These are phyloP conservation scores for Falco concolor DNA, from an alignment of 2,797 vertebrate genomes.

Conservation along the genomic window DNA sequence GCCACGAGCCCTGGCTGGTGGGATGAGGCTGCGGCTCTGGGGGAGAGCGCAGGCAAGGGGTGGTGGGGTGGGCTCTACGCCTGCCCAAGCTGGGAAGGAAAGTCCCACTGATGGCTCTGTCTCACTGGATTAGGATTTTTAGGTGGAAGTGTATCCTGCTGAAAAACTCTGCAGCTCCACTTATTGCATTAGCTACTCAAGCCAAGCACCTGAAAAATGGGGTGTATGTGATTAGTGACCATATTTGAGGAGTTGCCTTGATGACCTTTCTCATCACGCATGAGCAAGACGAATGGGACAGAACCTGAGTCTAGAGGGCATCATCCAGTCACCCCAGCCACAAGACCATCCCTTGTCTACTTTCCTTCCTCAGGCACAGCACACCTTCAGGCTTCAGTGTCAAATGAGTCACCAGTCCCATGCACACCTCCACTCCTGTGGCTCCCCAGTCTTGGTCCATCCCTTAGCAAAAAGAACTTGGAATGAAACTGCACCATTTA, in stretches of 20 bases:
- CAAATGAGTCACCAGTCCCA: background rate
- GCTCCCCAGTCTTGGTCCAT: background rate
- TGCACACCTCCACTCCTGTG: background rate
- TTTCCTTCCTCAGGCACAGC: background rate
- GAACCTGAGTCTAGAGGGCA: background rate
- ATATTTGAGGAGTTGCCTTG: background rate
- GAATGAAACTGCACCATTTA: background rate
- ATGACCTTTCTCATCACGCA: background rate
- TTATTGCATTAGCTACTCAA: background rate
- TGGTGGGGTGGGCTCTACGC: background rate
- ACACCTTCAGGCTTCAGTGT: background rate
- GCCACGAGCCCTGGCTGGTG: background rate
- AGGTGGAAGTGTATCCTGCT: background rate
- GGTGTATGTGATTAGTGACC: rapidly evolving
- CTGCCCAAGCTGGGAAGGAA: no score
- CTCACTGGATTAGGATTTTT: background rate
- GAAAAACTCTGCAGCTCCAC: background rate
- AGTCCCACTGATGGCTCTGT: background rate
- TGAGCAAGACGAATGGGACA: background rate
- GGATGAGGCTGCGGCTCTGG: background rate
- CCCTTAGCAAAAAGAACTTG: background rate
- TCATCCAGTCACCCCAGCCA: background rate
- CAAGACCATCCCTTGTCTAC: background rate
- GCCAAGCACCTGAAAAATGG: background rate
- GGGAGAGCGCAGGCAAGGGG: rapidly evolving